Conservation (phyloP, 2,113 vertebrate genomes). For the Lontra canadensis region DNA sequence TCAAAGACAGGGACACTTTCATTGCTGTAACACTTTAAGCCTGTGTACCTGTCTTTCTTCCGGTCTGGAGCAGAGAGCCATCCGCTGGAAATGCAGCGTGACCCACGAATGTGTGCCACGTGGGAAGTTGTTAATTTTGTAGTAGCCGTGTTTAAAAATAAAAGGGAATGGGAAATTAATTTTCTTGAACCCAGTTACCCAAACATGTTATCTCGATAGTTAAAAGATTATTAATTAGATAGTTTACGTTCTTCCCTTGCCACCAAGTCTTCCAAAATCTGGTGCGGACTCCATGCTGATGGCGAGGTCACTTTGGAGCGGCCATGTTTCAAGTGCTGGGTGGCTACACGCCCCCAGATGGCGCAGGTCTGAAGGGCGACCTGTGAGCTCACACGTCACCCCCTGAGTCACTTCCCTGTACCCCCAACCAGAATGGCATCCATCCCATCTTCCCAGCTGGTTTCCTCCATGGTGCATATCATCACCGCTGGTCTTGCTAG, state of each 20-base stretch:
- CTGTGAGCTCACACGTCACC: background rate
- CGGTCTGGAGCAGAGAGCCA: accelerated
- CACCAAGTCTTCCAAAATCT: background rate
- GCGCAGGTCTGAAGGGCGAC: background rate
- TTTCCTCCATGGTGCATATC: background rate
- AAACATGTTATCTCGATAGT: background rate
- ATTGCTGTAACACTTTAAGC: accelerated
- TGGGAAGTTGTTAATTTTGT: background rate
- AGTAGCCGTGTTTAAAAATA: background rate
- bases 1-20: too few relatives aligned
- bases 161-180: background rate
- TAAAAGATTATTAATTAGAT: background rate
- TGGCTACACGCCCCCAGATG: accelerated
- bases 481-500: background rate
- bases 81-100: background rate
- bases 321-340: background rate
- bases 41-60: background rate
- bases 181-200: background rate
- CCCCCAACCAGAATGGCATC: background rate
- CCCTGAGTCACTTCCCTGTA: background rate
- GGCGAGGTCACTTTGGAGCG: background rate
- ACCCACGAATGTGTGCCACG: accelerated
- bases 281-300: background rate
- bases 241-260: background rate
- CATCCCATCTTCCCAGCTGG: background rate